phyloP scores from a whole-genome alignment of 2,797 vertebrate species.

The Carduelis carduelis region DNA sequence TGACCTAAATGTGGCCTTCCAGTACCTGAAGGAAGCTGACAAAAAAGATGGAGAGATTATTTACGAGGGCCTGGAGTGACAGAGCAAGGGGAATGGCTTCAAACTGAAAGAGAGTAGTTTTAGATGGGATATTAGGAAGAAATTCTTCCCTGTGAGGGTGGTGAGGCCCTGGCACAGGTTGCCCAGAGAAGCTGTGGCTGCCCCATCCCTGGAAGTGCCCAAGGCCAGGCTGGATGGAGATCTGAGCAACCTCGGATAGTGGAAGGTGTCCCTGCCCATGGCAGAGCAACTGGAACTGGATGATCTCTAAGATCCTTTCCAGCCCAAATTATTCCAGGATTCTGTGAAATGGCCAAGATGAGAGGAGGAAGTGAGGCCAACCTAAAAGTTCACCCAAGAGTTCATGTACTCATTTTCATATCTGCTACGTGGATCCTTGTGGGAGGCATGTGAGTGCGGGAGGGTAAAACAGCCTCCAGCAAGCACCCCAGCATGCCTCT shows the following conservation, averaged over 20 bases:
- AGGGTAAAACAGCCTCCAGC: neutral
- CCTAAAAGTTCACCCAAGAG: constrained; percentile 14
- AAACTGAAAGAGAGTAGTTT: neutral
- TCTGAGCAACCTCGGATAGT: accelerated
- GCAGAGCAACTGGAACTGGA: neutral
- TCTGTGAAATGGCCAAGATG: neutral
- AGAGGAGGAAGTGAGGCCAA: neutral
- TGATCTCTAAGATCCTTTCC: neutral
- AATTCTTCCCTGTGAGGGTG: neutral
- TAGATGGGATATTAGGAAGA: neutral
- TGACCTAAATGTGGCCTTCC: neutral
- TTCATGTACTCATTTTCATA: constrained; percentile 9
- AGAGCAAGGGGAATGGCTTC: neutral
- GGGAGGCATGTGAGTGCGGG: neutral
- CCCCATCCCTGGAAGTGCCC: neutral
- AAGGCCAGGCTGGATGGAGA: neutral
- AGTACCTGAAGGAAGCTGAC: neutral
- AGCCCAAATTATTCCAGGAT: neutral
- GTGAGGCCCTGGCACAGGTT: accelerated
- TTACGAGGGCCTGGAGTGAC: neutral
- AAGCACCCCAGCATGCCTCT: neutral
- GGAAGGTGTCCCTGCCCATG: neutral
- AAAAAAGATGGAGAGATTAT: neutral
- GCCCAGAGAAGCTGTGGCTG: neutral
- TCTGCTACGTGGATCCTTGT: neutral